A percentile compares a stretch with the other conserved stretches of the same genome.
Evolutionary conservation across 2,797 vertebrate genomes (phyloP).

Genomic region (Sciurus vulgaris): DNA sequence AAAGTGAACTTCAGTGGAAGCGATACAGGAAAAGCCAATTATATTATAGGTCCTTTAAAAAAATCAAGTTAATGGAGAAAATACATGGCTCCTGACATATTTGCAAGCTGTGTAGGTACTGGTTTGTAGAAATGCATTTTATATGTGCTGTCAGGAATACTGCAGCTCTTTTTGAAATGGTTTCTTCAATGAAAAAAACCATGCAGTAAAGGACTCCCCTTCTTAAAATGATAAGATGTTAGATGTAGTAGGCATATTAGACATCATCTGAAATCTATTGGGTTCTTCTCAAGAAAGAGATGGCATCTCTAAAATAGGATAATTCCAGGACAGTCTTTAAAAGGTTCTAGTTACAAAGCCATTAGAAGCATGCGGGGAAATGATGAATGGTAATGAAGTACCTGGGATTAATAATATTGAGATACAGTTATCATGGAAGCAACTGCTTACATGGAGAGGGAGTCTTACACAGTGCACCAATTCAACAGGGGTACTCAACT

Average conservation of each 20-base stretch:
- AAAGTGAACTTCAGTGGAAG: constrained; percentile 24
- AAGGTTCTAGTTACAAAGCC: not conserved
- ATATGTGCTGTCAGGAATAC: not conserved
- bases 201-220: not conserved
- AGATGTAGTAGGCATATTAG: not conserved
- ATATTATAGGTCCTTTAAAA: not conserved
- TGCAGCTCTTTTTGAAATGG: not conserved
- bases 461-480: not conserved
- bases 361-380: not conserved
- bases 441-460: not conserved
- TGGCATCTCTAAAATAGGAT: constrained; percentile 5
- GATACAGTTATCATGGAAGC: not conserved
- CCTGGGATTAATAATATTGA: not conserved
- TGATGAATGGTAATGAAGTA: not conserved
- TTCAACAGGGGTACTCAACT: not conserved
- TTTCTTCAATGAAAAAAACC: not conserved
- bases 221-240: constrained; percentile 2
- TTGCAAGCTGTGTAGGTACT: not conserved
- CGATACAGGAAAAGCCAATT: constrained; percentile 5
- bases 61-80: not conserved
- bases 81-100: not conserved
- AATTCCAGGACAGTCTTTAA: constrained; percentile 29
- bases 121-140: not conserved
- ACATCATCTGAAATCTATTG: constrained; percentile 14
- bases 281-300: constrained; percentile 49